Conservation (phyloP, 2,113 vertebrate genomes). For the Peromyscus leucopus region DNA sequence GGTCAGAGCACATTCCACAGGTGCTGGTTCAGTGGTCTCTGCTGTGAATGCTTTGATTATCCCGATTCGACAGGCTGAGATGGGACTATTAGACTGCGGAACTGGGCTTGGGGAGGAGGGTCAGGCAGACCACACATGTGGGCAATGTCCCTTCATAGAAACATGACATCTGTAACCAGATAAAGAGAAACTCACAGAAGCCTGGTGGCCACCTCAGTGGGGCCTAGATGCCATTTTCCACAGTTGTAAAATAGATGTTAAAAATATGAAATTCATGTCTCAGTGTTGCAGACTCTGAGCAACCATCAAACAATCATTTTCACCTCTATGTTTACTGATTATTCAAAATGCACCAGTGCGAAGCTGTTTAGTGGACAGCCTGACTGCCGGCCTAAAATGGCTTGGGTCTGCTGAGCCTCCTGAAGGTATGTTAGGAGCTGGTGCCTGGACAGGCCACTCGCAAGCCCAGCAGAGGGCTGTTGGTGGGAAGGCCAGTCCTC, state of each 20-base stretch:
- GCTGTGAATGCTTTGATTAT: not conserved
- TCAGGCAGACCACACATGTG: not conserved
- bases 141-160: not conserved
- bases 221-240: not conserved
- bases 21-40: not conserved
- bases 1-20: not conserved
- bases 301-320: not conserved
- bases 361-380: not conserved
- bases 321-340: not conserved
- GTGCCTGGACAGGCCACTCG: not conserved
- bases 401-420: not conserved
- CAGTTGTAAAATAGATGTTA: not conserved
- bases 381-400: not conserved
- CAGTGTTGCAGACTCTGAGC: not conserved
- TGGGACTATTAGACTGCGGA: not conserved
- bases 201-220: not conserved
- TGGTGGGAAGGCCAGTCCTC: not conserved
- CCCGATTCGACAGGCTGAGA: not conserved
- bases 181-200: not conserved
- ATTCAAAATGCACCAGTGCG: not conserved
- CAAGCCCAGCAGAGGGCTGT: not conserved
- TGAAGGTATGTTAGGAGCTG: not conserved
- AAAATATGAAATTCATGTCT: not conserved
- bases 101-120: not conserved
- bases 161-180: not conserved